phyloP scores from a whole-genome alignment of 2,797 vertebrate species.

The Ispidina lecontei region DNA sequence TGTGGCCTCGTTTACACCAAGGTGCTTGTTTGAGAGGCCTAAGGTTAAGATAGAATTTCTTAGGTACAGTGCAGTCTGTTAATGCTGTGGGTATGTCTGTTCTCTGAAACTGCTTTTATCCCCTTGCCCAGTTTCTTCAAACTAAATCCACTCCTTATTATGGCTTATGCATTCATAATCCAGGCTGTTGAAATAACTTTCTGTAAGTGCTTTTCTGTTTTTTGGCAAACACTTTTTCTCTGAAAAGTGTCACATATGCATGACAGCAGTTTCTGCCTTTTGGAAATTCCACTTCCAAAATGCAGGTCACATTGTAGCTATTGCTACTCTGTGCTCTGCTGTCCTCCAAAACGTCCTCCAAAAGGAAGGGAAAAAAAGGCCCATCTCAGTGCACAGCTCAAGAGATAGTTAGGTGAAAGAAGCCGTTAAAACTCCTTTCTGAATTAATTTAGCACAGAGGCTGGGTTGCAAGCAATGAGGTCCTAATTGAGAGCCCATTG shows the following conservation, averaged over 20 bases:
- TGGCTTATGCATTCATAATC: not conserved
- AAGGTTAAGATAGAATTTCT: not conserved
- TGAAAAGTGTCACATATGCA: not conserved
- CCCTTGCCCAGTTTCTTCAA: not conserved
- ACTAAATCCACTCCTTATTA: not conserved
- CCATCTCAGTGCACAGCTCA: not conserved
- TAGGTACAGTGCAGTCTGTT: not conserved
- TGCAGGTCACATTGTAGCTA: not conserved
- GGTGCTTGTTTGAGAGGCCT: not conserved
- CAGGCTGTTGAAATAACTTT: not conserved
- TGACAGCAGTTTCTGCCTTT: not conserved
- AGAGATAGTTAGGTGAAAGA: constrained; percentile 10
- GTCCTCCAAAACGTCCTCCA: not conserved
- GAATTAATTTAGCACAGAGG: constrained; percentile 18
- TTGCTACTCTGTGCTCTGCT: not conserved
- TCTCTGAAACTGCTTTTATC: not conserved
- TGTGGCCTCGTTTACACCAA: not conserved
- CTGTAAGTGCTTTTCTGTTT: not conserved
- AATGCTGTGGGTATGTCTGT: not conserved
- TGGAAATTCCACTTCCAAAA: not conserved
- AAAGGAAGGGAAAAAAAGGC: not conserved
- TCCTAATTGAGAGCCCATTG: constrained; percentile 7
- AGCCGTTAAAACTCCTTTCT: not conserved
- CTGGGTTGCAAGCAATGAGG: not conserved
- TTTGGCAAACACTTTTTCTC: not conserved